Evolutionary conservation across 2,797 vertebrate species (phyloP).

Genomic region (Glossophaga mutica): DNA sequence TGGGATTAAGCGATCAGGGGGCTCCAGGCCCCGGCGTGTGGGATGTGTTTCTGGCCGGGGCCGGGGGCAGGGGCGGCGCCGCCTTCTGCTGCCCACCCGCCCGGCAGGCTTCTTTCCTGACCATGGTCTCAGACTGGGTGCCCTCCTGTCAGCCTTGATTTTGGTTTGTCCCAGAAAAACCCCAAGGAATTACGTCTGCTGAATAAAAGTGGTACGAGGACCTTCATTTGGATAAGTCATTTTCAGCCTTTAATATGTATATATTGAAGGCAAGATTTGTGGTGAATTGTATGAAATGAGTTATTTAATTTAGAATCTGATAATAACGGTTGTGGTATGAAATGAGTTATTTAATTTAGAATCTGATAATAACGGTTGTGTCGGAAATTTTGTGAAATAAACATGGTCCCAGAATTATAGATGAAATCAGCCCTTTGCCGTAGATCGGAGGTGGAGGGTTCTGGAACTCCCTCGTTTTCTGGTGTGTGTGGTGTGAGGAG

Average conservation of each 20-base stretch:
- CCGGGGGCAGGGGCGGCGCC: neutral
- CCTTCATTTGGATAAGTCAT: neutral
- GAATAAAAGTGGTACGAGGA: neutral
- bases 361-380: neutral
- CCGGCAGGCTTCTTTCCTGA: neutral
- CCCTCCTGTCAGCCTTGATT: neutral
- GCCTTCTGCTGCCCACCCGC: neutral
- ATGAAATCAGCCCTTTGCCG: neutral
- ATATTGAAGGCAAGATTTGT: neutral
- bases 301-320: slow-evolving; percentile 7
- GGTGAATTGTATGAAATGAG: neutral
- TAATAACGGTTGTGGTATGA: neutral
- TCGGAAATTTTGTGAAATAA: slow-evolving; percentile 11
- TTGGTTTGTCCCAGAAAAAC: neutral
- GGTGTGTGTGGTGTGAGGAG: neutral
- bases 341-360: slow-evolving; percentile 24
- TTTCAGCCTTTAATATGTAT: neutral
- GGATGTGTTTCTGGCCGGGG: neutral
- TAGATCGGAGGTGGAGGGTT: neutral
- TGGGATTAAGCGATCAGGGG: neutral
- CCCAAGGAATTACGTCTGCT: neutral
- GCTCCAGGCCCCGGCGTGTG: neutral
- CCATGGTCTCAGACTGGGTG: neutral
- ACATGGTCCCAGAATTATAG: neutral
- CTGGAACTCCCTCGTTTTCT: neutral